These are phyloP conservation scores for Pithecia hirsuta DNA, from an alignment of 2,797 vertebrate genomes.

Conservation along the genomic window DNA sequence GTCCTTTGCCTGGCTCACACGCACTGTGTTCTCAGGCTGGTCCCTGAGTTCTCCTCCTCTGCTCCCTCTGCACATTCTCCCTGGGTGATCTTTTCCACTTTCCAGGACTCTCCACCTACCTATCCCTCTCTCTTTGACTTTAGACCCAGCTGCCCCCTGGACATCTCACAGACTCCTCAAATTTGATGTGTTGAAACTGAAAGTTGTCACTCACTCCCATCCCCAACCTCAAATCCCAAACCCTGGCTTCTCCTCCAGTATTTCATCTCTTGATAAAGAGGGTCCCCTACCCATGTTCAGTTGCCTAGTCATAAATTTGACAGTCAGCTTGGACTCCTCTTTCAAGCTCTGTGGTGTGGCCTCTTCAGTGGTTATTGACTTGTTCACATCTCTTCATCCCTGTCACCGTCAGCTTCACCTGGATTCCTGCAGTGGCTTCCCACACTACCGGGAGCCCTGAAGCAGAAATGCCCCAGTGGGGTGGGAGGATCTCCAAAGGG, in stretches of 20 bases:
- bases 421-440: neutral
- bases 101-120: neutral
- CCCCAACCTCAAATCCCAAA: neutral
- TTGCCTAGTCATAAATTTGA: neutral
- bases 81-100: neutral
- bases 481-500: neutral
- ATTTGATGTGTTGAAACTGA: neutral
- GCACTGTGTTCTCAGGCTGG: neutral
- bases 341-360: neutral
- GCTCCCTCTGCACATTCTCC: neutral
- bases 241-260: neutral
- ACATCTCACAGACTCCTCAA: neutral
- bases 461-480: neutral
- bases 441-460: neutral
- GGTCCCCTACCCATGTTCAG: neutral
- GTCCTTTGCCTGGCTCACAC: neutral
- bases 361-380: neutral
- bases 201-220: neutral
- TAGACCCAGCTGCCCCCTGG: neutral
- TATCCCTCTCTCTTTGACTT: neutral
- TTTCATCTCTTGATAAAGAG: neutral
- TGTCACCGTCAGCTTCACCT: neutral
- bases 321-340: neutral
- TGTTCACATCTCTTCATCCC: neutral
- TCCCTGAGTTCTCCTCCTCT: neutral